A percentile compares a stretch with the other conserved stretches of the same genome.
These are phyloP conservation scores for Zygogramma bicolorata DNA, from an alignment of 2,888 invertebrate species.

Conservation along the genomic window DNA sequence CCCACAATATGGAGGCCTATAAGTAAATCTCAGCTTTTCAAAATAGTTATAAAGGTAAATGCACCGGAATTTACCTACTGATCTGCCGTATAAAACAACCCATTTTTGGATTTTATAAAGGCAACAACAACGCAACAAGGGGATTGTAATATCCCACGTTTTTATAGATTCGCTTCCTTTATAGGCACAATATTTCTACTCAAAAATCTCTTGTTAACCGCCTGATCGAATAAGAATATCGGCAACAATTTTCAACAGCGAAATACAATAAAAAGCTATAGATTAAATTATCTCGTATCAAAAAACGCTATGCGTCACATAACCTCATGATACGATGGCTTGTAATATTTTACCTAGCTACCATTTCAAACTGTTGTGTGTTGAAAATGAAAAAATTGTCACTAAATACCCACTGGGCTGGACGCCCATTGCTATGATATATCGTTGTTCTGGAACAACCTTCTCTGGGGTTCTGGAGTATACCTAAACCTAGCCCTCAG, in stretches of 20 bases:
- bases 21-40: not conserved
- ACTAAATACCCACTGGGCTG: slow-evolving; percentile 24
- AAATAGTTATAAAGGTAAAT: not conserved
- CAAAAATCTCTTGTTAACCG: not conserved
- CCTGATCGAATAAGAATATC: not conserved
- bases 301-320: not conserved
- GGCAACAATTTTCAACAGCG: not conserved
- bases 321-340: not conserved
- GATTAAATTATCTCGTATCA: not conserved
- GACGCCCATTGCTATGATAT: slow-evolving; percentile 58
- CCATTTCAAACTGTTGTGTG: not conserved
- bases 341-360: not conserved
- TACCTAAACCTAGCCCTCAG: slow-evolving; percentile 74
- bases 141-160: not conserved
- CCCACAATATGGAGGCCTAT: too few relatives aligned
- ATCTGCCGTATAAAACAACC: not conserved
- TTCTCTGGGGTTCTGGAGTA: slow-evolving; percentile 72
- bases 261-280: not conserved
- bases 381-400: slow-evolving; percentile 19
- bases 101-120: not conserved
- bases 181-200: slow-evolving; percentile 7
- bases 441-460: slow-evolving; percentile 67
- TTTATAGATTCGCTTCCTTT: not conserved
- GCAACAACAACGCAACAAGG: not conserved
- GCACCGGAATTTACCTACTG: not conserved